A percentile compares a stretch with the other conserved stretches of the same genome.
Evolutionary conservation across 1,140 invertebrate genomes (phyloP).

Genomic region (Drosophila athabasca): DNA sequence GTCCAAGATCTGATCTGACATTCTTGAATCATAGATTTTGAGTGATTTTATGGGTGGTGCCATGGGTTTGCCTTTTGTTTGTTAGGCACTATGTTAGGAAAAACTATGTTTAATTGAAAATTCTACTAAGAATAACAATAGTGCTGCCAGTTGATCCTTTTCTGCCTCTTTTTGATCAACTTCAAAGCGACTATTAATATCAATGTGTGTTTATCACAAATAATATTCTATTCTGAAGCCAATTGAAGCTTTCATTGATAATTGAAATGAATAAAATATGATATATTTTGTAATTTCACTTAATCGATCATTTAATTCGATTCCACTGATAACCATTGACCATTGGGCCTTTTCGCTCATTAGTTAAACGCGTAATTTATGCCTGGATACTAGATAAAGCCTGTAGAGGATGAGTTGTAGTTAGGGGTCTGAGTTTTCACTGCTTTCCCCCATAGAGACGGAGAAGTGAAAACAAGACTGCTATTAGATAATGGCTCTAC

Average conservation of each 20-base stretch:
- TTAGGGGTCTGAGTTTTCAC: background rate
- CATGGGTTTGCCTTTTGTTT: no score
- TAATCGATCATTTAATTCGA: slow-evolving; percentile 7
- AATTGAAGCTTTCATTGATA: slow-evolving; percentile 4
- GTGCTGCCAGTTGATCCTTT: slow-evolving; percentile 22
- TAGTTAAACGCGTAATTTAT: background rate
- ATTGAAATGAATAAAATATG: slow-evolving; percentile 3
- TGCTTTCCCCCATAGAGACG: background rate
- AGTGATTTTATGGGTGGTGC: no score
- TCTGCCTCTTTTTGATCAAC: background rate
- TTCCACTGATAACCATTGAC: background rate
- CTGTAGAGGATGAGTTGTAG: no score
- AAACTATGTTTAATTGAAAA: no score
- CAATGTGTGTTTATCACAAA: slow-evolving; percentile 10
- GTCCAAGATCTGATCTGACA: no score
- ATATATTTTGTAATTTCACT: no score
- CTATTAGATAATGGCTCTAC: slow-evolving; percentile 63
- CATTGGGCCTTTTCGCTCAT: background rate
- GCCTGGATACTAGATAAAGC: no score
- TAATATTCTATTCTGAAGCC: background rate
- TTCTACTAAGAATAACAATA: no score
- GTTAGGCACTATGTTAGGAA: no score
- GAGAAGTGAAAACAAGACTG: slow-evolving; percentile 40
- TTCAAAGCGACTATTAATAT: background rate
- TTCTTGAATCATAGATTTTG: no score